phyloP scores from a whole-genome alignment of 1,140 invertebrate genomes.

The Cylas formicarius region DNA sequence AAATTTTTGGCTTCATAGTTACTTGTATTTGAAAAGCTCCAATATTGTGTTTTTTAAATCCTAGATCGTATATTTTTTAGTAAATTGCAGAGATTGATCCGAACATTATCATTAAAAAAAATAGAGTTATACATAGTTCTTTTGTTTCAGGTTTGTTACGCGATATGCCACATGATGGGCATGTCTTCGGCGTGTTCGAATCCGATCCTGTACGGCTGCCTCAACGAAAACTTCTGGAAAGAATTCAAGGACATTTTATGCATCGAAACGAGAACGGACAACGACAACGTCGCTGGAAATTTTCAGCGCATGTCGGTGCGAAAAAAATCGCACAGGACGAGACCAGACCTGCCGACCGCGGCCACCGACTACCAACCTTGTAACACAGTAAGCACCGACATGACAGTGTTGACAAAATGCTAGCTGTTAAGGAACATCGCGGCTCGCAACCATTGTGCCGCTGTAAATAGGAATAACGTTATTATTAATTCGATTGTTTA shows the following conservation, averaged over 20 bases:
- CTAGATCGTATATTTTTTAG: no score
- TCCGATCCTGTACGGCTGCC: constrained; percentile 93
- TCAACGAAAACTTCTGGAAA: constrained; percentile 97
- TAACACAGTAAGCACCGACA: constrained; percentile 44
- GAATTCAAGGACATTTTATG: constrained; percentile 84
- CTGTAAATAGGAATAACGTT: constrained; percentile 3
- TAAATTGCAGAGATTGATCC: no score
- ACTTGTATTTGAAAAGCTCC: no score
- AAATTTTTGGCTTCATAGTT: no score
- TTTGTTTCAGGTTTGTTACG: constrained; percentile 49
- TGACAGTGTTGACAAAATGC: constrained; percentile 52
- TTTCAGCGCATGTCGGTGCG: constrained; percentile 23
- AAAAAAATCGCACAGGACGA: constrained; percentile 25
- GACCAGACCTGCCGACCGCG: constrained; percentile 33
- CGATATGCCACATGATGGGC: constrained; percentile 78
- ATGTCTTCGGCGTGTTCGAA: constrained; percentile 80
- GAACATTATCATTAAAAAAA: no score
- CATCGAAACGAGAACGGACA: constrained; percentile 44
- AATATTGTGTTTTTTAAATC: no score
- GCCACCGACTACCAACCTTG: constrained; percentile 36
- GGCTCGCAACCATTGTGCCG: constrained; percentile 4
- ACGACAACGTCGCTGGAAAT: constrained; percentile 9
- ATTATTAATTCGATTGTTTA: constrained; percentile 9
- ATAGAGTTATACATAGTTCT: constrained; percentile 22
- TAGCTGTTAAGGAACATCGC: constrained; percentile 46